Conservation (phyloP, 2,113 vertebrate species). For the Cervus canadensis region DNA sequence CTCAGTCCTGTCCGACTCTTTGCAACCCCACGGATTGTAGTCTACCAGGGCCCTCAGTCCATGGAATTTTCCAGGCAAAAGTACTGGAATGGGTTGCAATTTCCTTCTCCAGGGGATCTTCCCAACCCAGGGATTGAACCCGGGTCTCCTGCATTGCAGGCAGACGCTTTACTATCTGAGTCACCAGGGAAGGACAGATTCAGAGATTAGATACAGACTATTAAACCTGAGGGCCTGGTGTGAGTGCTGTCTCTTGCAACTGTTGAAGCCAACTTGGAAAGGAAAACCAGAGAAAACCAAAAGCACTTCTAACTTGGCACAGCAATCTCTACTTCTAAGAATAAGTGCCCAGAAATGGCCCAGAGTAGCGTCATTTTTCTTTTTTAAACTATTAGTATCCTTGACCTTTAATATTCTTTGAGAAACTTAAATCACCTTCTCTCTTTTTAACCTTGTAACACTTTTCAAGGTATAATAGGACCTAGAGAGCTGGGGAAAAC, state of each 20-base stretch:
- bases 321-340: not conserved
- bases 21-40: not conserved
- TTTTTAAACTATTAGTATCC: not conserved
- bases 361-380: not conserved
- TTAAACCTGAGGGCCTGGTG: not conserved
- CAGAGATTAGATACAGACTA: not conserved
- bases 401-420: not conserved
- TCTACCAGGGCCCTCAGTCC: not conserved
- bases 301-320: not conserved
- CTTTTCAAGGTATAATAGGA: not conserved
- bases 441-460: not conserved
- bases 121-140: not conserved
- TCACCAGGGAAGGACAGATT: not conserved
- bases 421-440: not conserved
- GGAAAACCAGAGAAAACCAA: not conserved
- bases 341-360: not conserved
- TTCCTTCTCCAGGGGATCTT: not conserved
- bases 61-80: not conserved
- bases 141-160: not conserved
- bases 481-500: not conserved
- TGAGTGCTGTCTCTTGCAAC: not conserved
- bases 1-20: not conserved
- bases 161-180: not conserved
- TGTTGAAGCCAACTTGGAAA: not conserved
- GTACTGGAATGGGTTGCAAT: not conserved